Percentiles rank a stretch among this genome's conserved stretches.
phyloP scores from a whole-genome alignment of 2,888 invertebrate genomes.

The Eubasilissa splendida region DNA sequence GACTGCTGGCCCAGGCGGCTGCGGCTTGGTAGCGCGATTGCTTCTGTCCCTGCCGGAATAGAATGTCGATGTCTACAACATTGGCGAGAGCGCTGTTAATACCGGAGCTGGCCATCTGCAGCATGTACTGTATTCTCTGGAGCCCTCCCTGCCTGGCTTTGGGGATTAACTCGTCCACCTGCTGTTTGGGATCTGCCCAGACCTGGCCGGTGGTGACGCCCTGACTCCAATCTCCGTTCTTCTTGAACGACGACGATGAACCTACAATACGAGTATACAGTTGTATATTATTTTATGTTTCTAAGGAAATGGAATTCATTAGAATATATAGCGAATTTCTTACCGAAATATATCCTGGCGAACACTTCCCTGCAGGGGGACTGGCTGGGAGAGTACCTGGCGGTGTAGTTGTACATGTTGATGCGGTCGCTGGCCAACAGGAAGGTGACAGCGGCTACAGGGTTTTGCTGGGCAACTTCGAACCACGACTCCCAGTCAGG shows the following conservation, averaged over 20 bases:
- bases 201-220: not conserved
- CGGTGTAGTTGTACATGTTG: constrained; percentile 69
- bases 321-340: not conserved
- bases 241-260: constrained; percentile 60
- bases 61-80: constrained; percentile 72
- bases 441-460: constrained; percentile 62
- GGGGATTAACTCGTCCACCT: constrained; percentile 66
- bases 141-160: constrained; percentile 69
- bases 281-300: not conserved
- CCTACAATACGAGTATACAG: not conserved
- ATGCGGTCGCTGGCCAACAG: constrained; percentile 65
- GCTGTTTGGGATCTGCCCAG: constrained; percentile 62
- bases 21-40: constrained; percentile 71
- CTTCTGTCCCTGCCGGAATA: constrained; percentile 71
- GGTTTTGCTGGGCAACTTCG: constrained; percentile 60
- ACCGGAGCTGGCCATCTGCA: constrained; percentile 69
- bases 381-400: constrained; percentile 69
- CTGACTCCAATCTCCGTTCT: not conserved
- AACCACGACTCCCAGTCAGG: constrained; percentile 64
- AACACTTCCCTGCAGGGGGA: constrained; percentile 66
- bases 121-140: constrained; percentile 71
- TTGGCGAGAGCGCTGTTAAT: constrained; percentile 64
- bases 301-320: not conserved
- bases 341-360: constrained; percentile 60
- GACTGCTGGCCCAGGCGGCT: constrained; percentile 71